Base-by-base conservation (phyloP, 2,797 vertebrate genomes). In the Megaceryle alcyon region DNA sequence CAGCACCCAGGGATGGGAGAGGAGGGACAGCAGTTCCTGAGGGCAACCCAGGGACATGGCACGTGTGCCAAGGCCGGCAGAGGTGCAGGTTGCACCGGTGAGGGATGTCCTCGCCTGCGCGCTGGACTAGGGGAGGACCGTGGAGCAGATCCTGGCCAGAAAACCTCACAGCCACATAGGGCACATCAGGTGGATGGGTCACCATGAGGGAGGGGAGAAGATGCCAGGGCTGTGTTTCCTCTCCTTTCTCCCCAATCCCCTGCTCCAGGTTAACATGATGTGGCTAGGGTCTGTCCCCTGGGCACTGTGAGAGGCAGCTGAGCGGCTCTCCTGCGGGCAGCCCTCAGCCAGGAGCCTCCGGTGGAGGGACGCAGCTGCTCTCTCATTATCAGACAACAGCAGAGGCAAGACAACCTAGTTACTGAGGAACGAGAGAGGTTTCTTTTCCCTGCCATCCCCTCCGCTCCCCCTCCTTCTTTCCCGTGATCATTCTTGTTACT, bases 201-300 rank as follows among this genome's bases (percentile, higher is more conserved):
- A 43, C 20, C 7, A 1, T 3, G 8, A 31, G 29, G 59, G 29
- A 66, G 41, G 5, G 39, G 46, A 28, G 85, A 17, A 53, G 43
- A 3, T 8, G 20, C 65, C 1, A 15, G n/a, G 10, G 46, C 54
- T 69, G 51, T 9, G 16, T 18, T 46, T 43, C 48, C 72, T 22
- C 66, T 35, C 35, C 56, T 23, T 0, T 0, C 22, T 57, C n/a
- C 81, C 20, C 39, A 63, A 26, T 41, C 31, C 23, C 15, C 51
- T 14, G 29, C 16, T 11, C 31, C 1, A 0, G 39, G 43, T 46
- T 3, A 22, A 35, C 4, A 1, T 0, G 33, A 56, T 4, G 4
- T 2, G 10, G 29, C 31, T 51, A 61, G 33, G 56, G 25, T 49
- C 49, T 51, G 85, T 87, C 29, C 61, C 59, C 20, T 4, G 46